Evolutionary conservation across 1,140 invertebrate species (phyloP).

Genomic region (Drosophila persimilis): DNA sequence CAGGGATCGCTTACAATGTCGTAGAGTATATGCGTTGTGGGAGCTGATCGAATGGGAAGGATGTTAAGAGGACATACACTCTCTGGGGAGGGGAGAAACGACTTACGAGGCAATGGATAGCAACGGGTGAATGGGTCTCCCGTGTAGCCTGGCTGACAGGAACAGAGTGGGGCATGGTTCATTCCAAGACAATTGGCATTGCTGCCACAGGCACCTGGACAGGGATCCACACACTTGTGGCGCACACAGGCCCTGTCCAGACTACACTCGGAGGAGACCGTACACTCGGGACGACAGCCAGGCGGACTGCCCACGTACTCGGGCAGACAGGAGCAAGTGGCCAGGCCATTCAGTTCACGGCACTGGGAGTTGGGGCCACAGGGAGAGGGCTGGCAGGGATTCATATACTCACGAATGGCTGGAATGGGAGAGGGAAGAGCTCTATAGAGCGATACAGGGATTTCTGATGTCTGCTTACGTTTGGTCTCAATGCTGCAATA

Average conservation of each 20-base stretch:
- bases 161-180: constrained; percentile 86
- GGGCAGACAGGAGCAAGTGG: constrained; percentile 88
- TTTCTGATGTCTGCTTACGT: constrained; percentile 56
- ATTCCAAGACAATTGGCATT: constrained; percentile 85
- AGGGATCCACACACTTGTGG: constrained; percentile 89
- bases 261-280: constrained; percentile 87
- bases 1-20: constrained; percentile 84
- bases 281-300: constrained; percentile 88
- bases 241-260: constrained; percentile 87
- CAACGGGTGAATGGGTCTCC: constrained; percentile 88
- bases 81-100: not conserved
- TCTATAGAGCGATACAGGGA: not conserved
- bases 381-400: constrained; percentile 87
- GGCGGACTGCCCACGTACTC: constrained; percentile 90
- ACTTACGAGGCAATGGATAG: constrained; percentile 85
- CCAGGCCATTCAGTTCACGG: constrained; percentile 85
- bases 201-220: constrained; percentile 86
- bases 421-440: constrained; percentile 14
- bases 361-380: constrained; percentile 90
- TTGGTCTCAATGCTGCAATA: constrained; percentile 83
- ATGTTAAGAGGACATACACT: not conserved
- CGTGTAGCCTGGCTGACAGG: constrained; percentile 85
- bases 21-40: constrained; percentile 82
- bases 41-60: constrained; percentile 82
- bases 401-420: constrained; percentile 80